phyloP scores from a whole-genome alignment of 2,797 vertebrate species.

The Neosilurus hyrtlii region DNA sequence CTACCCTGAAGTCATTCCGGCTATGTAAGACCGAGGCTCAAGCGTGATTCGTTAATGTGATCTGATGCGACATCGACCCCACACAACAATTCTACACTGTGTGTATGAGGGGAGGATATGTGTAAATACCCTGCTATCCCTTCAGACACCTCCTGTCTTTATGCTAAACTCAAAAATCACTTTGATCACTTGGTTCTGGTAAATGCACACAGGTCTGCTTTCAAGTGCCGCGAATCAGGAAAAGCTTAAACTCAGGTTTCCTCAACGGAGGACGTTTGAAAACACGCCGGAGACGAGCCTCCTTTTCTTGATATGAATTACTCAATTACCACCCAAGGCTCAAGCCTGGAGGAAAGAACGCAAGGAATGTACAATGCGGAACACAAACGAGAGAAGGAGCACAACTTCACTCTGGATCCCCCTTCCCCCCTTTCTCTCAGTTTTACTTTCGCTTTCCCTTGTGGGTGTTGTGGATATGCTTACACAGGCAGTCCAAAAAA shows the following conservation, averaged over 20 bases:
- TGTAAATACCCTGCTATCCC: not conserved
- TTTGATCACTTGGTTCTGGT: not conserved
- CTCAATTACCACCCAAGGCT: slow-evolving; percentile 22
- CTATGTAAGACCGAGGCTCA: no score
- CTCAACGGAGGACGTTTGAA: slow-evolving; percentile 1
- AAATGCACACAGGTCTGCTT: not conserved
- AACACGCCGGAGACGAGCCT: slow-evolving; percentile 7
- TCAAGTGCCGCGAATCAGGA: no score
- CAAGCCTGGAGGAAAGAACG: slow-evolving; percentile 3
- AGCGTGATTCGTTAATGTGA: not conserved
- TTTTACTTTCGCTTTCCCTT: not conserved
- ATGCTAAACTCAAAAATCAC: not conserved
- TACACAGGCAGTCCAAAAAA: not conserved
- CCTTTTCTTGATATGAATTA: slow-evolving; percentile 36
- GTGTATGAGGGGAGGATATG: not conserved
- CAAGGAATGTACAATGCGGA: not conserved
- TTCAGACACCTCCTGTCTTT: not conserved
- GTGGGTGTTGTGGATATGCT: not conserved
- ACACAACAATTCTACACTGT: not conserved
- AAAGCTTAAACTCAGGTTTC: not conserved
- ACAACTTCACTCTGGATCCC: slow-evolving; percentile 7
- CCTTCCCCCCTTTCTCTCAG: not conserved
- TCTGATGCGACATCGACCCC: not conserved
- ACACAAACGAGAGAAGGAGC: not conserved
- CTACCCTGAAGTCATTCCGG: no score